These are phyloP conservation scores for Deilephila porcellus DNA, from an alignment of 2,888 invertebrate species.

Conservation along the genomic window DNA sequence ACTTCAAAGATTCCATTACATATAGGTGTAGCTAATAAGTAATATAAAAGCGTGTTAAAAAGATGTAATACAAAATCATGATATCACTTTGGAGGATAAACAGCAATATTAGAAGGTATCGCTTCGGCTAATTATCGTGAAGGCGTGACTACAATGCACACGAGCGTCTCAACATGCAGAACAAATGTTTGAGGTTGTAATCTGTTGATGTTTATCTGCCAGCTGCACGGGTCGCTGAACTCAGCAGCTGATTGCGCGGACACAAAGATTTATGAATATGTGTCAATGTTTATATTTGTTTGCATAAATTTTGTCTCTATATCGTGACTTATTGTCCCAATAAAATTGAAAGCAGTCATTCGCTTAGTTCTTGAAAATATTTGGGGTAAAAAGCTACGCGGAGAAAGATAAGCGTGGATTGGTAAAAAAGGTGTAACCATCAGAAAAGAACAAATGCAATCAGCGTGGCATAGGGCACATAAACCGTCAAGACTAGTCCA, in stretches of 20 bases:
- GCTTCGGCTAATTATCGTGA: not conserved
- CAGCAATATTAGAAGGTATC: not conserved
- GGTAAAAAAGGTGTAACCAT: too few species aligned
- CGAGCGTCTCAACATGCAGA: not conserved
- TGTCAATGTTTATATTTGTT: not conserved
- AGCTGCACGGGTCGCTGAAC: constrained; percentile 12
- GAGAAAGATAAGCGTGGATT: too few species aligned
- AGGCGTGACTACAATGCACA: not conserved
- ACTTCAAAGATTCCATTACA: too few species aligned
- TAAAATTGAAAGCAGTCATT: not conserved
- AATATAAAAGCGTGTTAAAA: too few species aligned
- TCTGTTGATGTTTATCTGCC: constrained; percentile 15
- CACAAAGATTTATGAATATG: constrained; percentile 13
- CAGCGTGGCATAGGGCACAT: too few species aligned
- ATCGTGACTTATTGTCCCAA: not conserved
- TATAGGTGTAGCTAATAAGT: too few species aligned
- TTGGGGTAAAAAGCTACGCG: too few species aligned
- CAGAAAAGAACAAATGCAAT: too few species aligned
- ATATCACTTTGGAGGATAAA: too few species aligned
- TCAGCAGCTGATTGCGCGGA: constrained; percentile 16
- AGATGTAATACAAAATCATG: too few species aligned
- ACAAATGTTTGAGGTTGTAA: not conserved
- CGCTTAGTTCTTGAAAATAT: too few species aligned
- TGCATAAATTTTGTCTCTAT: not conserved
- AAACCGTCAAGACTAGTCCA: too few species aligned